Base-by-base conservation (phyloP, 2,888 invertebrate species). In the Aphelenchoides bicaudatus region DNA sequence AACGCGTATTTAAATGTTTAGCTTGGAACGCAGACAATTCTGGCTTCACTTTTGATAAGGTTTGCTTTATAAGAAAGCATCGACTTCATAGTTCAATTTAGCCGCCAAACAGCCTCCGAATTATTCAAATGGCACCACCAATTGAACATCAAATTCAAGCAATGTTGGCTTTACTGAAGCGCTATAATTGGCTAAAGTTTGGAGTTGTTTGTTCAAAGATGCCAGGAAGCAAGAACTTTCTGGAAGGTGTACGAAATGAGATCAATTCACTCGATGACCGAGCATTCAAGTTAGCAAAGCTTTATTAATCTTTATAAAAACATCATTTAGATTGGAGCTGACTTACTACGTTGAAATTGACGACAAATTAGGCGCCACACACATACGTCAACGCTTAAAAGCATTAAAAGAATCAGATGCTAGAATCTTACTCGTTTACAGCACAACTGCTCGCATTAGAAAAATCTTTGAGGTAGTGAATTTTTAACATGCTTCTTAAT, bases 1-100 rank as follows among this genome's bases (percentile, higher is more conserved):
- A n/a, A n/a, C n/a, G n/a, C n/a, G n/a, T n/a, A n/a, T n/a, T n/a
- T n/a, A n/a, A n/a, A n/a, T n/a, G n/a, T n/a, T n/a, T n/a, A n/a
- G 90, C 91, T 6, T 94, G 93, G 93, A 93, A 93, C 82, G 91
- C 92, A 6, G 93, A 94, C 81, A 93, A 93, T 82, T 90, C 92
- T 38, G 93, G 91, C 37, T 84, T 72, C 43, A 66, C 75, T 3
- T 72, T 74, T 31, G 67, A 70, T 16, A 72, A 71, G 59, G 71
- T 68, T 53, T 8, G 39, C 29, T 28, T 25, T n/a, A n/a, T 19
- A 61, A 3, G 13, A 38, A 39, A 59, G 3, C 10, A 10, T 4
- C 16, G 3, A 5, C 29, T 2, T 13, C n/a, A 60, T 1, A 0
- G n/a, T 38, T 27, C 16, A 8, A 30, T 2, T 25, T 25, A 10